Evolutionary conservation across 2,888 invertebrate genomes (phyloP).

Genomic region (Eumacrocentrus americanus): DNA sequence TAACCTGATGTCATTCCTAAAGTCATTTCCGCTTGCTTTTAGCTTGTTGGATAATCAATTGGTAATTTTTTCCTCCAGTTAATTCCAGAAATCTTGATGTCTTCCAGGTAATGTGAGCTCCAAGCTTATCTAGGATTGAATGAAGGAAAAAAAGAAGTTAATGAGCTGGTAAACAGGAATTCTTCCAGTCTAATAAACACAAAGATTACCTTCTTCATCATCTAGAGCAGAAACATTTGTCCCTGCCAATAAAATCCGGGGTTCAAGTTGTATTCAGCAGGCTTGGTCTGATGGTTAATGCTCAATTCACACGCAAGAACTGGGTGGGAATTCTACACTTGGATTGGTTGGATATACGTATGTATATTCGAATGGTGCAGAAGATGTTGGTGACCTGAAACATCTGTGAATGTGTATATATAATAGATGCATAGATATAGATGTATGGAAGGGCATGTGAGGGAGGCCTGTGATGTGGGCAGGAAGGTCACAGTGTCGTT

Average conservation of each 20-base stretch:
- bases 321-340: constrained; percentile 16
- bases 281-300: constrained; percentile 16
- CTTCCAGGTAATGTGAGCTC: no score
- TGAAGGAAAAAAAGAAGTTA: no score
- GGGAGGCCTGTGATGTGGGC: constrained; percentile 25
- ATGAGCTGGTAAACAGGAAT: no score
- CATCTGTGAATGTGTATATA: constrained; percentile 22
- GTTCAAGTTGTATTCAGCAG: constrained; percentile 3
- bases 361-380: not conserved
- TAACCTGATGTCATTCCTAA: constrained; percentile 11
- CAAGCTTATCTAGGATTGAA: no score
- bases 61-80: no score
- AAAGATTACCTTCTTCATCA: not conserved
- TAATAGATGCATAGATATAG: not conserved
- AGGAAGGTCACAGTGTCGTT: constrained; percentile 27
- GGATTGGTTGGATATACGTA: not conserved
- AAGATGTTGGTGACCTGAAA: not conserved
- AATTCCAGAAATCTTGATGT: no score
- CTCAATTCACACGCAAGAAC: constrained; percentile 25
- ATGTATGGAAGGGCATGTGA: constrained; percentile 21
- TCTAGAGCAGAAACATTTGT: constrained; percentile 16
- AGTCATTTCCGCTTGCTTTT: constrained; percentile 3
- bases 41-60: no score
- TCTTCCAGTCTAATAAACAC: not conserved
- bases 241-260: constrained; percentile 12